Conservation (phyloP, 2,888 invertebrate species). For the Coleophora flavipennella region DNA sequence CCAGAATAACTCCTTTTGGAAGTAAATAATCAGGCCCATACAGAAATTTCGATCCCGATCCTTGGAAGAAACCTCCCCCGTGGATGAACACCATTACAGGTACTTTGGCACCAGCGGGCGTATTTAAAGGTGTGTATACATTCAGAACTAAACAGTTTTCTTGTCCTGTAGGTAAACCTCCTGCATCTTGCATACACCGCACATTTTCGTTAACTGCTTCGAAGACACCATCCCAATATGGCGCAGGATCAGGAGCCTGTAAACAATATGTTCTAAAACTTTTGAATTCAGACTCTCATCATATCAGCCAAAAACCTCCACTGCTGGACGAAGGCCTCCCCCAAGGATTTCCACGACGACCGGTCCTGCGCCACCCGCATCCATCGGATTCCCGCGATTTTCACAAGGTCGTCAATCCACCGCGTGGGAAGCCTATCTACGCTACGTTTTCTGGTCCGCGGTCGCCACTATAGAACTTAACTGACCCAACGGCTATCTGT, state of each 20-base stretch:
- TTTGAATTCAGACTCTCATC: no score
- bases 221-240: constrained; percentile 40
- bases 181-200: constrained; percentile 35
- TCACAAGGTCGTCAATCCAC: no score
- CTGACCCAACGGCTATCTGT: no score
- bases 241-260: constrained; percentile 48
- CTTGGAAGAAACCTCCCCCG: constrained; percentile 51
- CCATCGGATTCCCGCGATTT: no score
- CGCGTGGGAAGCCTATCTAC: no score
- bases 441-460: no score
- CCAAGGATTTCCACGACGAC: no score
- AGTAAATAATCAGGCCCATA: constrained; percentile 51
- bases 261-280: constrained; percentile 13
- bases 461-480: no score
- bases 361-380: no score
- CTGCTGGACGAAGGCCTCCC: no score
- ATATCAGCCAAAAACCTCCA: no score
- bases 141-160: constrained; percentile 45
- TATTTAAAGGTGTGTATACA: constrained; percentile 38
- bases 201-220: constrained; percentile 45
- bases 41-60: constrained; percentile 31
- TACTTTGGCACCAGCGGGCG: constrained; percentile 18
- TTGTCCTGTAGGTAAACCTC: constrained; percentile 27
- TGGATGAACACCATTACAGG: constrained; percentile 59
- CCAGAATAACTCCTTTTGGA: constrained; percentile 42